Percentiles rank a stretch among this genome's conserved stretches.
phyloP scores from a whole-genome alignment of 2,888 invertebrate genomes.

The Drosophila acutilabella region DNA sequence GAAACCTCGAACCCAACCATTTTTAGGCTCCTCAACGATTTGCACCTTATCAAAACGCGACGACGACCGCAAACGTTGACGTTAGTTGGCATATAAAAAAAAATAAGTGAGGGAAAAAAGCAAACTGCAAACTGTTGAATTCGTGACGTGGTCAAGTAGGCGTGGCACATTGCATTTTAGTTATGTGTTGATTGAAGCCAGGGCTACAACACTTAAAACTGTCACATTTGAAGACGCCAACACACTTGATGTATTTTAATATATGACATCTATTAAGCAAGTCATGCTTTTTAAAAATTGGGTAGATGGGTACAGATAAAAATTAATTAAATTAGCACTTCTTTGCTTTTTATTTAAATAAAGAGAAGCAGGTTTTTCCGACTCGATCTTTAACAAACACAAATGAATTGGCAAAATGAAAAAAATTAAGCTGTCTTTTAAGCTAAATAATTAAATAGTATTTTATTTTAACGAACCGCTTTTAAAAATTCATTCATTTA shows the following conservation, averaged over 20 bases:
- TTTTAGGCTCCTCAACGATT: slow-evolving; percentile 32
- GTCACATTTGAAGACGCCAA: not conserved
- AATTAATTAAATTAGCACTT: no score
- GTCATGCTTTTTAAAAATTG: no score
- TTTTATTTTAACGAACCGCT: not conserved
- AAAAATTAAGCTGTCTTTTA: not conserved
- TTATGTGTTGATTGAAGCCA: slow-evolving; percentile 16
- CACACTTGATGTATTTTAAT: no score
- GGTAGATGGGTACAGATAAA: no score
- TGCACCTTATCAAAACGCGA: slow-evolving; percentile 55
- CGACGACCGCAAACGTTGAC: slow-evolving; percentile 40
- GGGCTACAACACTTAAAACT: slow-evolving; percentile 7
- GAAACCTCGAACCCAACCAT: slow-evolving; percentile 29
- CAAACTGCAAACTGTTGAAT: slow-evolving; percentile 31
- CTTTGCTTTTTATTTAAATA: no score
- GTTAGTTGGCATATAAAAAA: slow-evolving; percentile 28
- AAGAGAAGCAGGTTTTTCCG: no score
- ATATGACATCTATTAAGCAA: no score
- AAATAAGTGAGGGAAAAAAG: not conserved
- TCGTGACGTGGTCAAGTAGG: slow-evolving; percentile 11
- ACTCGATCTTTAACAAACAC: no score
- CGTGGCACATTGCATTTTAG: slow-evolving; percentile 40
- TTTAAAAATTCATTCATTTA: not conserved
- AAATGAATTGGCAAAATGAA: no score
- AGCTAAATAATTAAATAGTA: not conserved